Percentiles rank a stretch among this genome's conserved stretches.
Conservation (phyloP, 37 sponge, comb jelly and placozoan genomes). For the Agelas oroides region DNA sequence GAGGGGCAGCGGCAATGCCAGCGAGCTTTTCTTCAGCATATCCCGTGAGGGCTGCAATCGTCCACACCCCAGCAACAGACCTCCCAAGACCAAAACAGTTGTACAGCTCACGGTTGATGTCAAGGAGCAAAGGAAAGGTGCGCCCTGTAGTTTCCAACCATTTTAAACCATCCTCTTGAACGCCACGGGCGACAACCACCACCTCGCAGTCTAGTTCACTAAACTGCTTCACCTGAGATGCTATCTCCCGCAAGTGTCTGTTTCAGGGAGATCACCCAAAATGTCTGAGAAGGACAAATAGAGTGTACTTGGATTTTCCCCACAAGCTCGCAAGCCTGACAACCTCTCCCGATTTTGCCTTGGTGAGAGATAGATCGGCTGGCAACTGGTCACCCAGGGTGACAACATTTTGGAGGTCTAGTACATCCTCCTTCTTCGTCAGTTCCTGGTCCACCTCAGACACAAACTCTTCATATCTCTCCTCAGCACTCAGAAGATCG, state of each 20-base stretch:
- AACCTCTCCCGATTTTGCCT: neutral
- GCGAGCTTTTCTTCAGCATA: conserved; percentile 59
- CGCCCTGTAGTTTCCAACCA: conserved; percentile 20
- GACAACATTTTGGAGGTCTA: neutral
- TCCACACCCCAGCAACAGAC: conserved; percentile 49
- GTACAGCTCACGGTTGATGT: conserved; percentile 38
- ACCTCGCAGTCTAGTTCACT: conserved; percentile 9
- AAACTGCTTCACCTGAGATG: neutral
- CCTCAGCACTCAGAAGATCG: conserved; percentile 30
- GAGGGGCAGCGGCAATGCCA: neutral
- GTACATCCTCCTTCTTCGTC: neutral
- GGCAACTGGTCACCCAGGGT: conserved; percentile 1
- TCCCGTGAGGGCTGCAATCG: neutral
- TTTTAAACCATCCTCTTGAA: neutral
- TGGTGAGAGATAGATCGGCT: conserved; percentile 5
- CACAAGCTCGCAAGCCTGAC: neutral
- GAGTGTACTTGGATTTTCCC: conserved; percentile 42
- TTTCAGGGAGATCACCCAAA: conserved; percentile 75
- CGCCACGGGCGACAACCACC: conserved; percentile 14
- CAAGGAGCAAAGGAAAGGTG: conserved; percentile 28
- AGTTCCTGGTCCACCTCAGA: conserved; percentile 21
- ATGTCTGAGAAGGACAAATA: conserved; percentile 62
- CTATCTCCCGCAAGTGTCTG: conserved; percentile 38
- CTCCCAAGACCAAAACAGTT: conserved; percentile 45
- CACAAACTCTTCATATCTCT: conserved; percentile 10